Conservation (phyloP, 2,888 invertebrate species). For the Polyommatus icarus region DNA sequence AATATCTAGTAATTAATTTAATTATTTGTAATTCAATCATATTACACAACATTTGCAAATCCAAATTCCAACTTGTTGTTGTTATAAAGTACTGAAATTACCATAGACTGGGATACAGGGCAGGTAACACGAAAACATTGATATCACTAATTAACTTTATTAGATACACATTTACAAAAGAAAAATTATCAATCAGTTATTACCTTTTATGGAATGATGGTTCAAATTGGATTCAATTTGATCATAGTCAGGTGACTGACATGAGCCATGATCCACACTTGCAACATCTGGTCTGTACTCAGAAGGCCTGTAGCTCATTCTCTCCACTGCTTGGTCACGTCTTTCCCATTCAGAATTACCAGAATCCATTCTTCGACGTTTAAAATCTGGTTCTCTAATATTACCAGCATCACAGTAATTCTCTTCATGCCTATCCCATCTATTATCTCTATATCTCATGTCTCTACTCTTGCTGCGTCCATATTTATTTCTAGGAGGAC, state of each 20-base stretch:
- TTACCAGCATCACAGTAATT: slow-evolving; percentile 35
- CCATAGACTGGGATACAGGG: not conserved
- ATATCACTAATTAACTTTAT: slow-evolving; percentile 6
- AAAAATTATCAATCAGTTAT: slow-evolving; percentile 13
- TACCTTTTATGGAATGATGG: slow-evolving; percentile 56
- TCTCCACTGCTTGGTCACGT: not conserved
- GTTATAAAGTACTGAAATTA: not conserved
- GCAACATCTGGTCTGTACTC: slow-evolving; percentile 34
- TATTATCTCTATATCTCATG: slow-evolving; percentile 43
- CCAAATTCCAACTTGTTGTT: not conserved
- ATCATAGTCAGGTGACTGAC: slow-evolving; percentile 64
- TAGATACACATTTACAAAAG: not conserved
- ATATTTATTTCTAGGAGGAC: slow-evolving; percentile 53
- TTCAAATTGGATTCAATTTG: slow-evolving; percentile 39
- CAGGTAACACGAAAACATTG: slow-evolving; percentile 13
- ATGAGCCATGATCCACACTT: slow-evolving; percentile 48
- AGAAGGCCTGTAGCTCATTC: not conserved
- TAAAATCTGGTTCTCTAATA: slow-evolving; percentile 36
- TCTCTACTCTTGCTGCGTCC: slow-evolving; percentile 46
- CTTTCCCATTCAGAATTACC: slow-evolving; percentile 2
- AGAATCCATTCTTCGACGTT: slow-evolving; percentile 17
- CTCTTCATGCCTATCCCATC: slow-evolving; percentile 40
- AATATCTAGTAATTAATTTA: not conserved
- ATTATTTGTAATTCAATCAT: not conserved
- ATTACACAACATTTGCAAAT: not conserved